Conservation (phyloP, 2,888 invertebrate genomes). For the Lomographa bimaculata region DNA sequence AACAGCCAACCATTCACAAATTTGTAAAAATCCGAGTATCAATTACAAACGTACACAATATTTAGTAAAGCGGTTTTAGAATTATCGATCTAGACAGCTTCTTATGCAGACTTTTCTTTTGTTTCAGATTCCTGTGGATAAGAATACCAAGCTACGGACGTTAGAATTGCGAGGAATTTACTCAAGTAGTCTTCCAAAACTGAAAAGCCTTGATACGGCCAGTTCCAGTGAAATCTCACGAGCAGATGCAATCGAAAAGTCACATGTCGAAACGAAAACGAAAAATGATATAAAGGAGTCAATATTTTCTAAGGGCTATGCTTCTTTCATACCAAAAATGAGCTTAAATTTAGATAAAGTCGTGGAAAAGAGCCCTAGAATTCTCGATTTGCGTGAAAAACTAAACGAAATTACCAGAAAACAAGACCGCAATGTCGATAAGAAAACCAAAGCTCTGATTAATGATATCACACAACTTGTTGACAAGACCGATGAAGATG, state of each 20-base stretch:
- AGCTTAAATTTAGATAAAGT: conserved; percentile 70
- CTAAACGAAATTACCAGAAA: conserved; percentile 74
- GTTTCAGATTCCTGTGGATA: conserved; percentile 76
- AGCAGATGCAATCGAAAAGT: conserved; percentile 46
- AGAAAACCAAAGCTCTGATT: conserved; percentile 68
- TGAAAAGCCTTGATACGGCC: conserved; percentile 53
- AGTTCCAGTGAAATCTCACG: conserved; percentile 49
- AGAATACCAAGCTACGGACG: conserved; percentile 71
- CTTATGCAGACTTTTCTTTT: too few relatives aligned
- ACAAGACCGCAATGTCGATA: conserved; percentile 68
- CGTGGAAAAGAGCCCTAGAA: conserved; percentile 71
- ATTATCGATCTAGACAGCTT: too few relatives aligned
- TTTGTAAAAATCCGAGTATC: too few relatives aligned
- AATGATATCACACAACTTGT: conserved; percentile 74
- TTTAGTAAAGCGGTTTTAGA: too few relatives aligned
- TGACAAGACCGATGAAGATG: conserved; percentile 72
- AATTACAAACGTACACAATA: too few relatives aligned
- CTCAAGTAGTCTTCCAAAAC: conserved; percentile 56
- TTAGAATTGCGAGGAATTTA: conserved; percentile 65
- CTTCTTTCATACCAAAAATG: conserved; percentile 75
- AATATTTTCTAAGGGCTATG: conserved; percentile 61
- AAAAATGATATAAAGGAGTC: conserved; percentile 60
- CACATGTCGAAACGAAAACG: conserved; percentile 47
- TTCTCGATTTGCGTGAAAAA: conserved; percentile 73
- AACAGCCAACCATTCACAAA: too few relatives aligned